These are phyloP conservation scores for Mesitornis unicolor DNA, from an alignment of 2,113 vertebrate species.

Conservation along the genomic window DNA sequence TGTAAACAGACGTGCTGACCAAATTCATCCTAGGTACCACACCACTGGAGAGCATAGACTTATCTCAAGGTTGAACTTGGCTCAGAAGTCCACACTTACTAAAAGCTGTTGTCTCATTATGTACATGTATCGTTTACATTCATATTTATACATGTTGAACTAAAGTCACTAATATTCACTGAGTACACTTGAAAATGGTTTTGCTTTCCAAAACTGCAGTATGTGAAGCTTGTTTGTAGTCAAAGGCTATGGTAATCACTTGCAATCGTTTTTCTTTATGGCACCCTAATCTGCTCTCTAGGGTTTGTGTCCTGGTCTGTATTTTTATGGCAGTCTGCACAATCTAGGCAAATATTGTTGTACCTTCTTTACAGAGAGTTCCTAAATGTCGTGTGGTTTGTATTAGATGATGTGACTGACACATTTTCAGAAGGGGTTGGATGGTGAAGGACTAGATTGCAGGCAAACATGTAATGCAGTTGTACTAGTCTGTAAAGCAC, in stretches of 20 bases:
- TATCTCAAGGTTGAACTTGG: neutral
- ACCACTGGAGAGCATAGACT: neutral
- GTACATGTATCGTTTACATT: neutral
- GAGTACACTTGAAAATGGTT: slow-evolving; percentile 46
- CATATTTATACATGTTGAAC: slow-evolving; percentile 22
- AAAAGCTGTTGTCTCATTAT: neutral
- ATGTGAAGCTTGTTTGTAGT: neutral
- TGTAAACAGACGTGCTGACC: neutral
- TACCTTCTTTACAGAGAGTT: neutral
- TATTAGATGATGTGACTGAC: neutral
- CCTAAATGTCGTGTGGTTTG: neutral
- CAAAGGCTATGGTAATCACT: neutral
- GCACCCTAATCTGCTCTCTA: neutral
- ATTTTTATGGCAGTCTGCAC: neutral
- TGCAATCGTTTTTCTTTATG: neutral
- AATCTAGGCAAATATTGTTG: neutral
- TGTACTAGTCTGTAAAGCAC: slow-evolving; percentile 50
- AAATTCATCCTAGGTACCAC: neutral
- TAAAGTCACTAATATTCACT: slow-evolving; percentile 44
- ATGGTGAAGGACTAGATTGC: neutral
- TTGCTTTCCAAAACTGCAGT: slow-evolving; percentile 2
- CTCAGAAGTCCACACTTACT: neutral
- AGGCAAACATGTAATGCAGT: neutral
- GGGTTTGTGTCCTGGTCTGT: neutral
- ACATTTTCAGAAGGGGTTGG: neutral